Conservation (phyloP, 2,888 invertebrate genomes). For the Lochmaea capreae region DNA sequence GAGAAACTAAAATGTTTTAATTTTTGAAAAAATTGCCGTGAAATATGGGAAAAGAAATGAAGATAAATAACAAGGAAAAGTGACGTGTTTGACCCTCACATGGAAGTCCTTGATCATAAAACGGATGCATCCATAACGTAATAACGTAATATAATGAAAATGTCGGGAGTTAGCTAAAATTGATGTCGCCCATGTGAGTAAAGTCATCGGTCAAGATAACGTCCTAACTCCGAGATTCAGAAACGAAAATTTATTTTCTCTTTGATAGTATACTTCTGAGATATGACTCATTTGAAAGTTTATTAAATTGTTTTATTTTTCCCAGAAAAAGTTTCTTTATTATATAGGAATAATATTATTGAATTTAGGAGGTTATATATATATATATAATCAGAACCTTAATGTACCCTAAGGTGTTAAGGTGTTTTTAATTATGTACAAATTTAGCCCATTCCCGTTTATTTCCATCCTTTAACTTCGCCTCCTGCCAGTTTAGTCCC, state of each 20-base stretch:
- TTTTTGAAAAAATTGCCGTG: background rate
- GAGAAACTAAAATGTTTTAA: background rate
- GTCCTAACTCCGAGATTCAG: slow-evolving; percentile 52
- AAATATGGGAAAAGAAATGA: background rate
- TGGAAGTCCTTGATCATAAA: slow-evolving; percentile 47
- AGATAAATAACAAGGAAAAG: slow-evolving; percentile 10
- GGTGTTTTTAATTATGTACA: too few relatives aligned
- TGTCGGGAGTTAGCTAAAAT: slow-evolving; percentile 49
- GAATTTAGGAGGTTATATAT: too few relatives aligned
- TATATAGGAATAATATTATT: background rate
- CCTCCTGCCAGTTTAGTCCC: too few relatives aligned
- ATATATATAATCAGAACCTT: too few relatives aligned
- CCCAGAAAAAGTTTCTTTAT: background rate
- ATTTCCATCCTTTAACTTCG: too few relatives aligned
- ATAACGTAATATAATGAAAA: slow-evolving; percentile 60
- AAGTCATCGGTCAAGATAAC: slow-evolving; percentile 60
- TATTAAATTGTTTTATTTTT: slow-evolving; percentile 28
- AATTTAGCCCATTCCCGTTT: too few relatives aligned
- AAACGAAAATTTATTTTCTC: slow-evolving; percentile 44
- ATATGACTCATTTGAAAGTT: slow-evolving; percentile 37
- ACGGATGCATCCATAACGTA: slow-evolving; percentile 59
- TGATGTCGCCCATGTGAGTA: slow-evolving; percentile 55
- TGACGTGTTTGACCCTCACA: slow-evolving; percentile 31
- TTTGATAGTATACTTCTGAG: slow-evolving; percentile 36
- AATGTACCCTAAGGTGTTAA: too few relatives aligned